Percentiles rank a stretch among this genome's conserved stretches.
Evolutionary conservation across 2,113 vertebrate species (phyloP).

Genomic region (Pseudopipra pipra): DNA sequence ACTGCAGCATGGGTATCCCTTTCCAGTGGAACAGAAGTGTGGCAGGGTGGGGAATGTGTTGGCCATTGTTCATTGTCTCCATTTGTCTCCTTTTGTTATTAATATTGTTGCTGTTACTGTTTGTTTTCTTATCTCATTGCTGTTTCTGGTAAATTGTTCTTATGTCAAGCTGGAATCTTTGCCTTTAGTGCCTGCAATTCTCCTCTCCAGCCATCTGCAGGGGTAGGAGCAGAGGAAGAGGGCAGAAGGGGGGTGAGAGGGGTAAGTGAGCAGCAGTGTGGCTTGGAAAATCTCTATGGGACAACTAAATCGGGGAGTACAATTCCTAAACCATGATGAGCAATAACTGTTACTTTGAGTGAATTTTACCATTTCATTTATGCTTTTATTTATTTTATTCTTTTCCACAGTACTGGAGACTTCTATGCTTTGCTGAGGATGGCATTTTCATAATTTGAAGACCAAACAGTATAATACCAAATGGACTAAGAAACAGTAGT

Average conservation of each 20-base stretch:
- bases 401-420: not conserved
- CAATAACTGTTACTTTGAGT: not conserved
- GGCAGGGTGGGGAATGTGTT: too few relatives aligned
- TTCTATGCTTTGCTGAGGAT: not conserved
- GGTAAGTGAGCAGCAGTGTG: accelerated
- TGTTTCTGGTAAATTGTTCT: not conserved
- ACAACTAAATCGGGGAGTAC: not conserved
- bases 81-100: not conserved
- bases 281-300: not conserved
- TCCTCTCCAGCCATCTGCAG: not conserved
- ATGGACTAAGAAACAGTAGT: not conserved
- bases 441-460: not conserved
- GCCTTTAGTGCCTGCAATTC: not conserved
- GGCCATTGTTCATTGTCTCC: not conserved
- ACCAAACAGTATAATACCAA: not conserved
- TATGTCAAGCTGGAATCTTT: not conserved
- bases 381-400: not conserved
- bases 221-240: not conserved
- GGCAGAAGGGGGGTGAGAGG: not conserved
- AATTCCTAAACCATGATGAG: not conserved
- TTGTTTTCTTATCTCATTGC: not conserved
- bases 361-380: not conserved
- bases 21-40: not conserved
- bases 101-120: not conserved
- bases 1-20: not conserved